Conservation (phyloP, 2,797 vertebrate species). For the Microchirus variegatus region DNA sequence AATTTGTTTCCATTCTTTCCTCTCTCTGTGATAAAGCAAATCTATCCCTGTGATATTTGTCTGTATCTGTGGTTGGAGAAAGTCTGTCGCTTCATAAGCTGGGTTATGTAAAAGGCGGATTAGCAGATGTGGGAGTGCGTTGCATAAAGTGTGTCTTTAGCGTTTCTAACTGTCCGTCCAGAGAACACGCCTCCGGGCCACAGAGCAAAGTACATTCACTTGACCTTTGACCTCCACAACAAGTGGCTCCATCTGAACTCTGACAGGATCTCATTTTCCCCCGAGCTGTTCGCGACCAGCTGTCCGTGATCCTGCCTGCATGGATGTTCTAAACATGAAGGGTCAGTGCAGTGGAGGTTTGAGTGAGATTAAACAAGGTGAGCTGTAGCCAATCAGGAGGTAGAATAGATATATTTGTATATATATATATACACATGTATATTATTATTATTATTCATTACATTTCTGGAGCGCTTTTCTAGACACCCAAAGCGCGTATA, state of each 20-base stretch:
- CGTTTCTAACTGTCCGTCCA: conserved; percentile 33
- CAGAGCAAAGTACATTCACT: conserved; percentile 24
- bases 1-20: background rate
- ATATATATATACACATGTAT: too few relatives aligned
- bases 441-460: too few relatives aligned
- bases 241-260: conserved; percentile 26
- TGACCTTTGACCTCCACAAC: conserved; percentile 35
- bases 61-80: background rate
- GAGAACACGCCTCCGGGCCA: conserved; percentile 22
- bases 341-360: too few relatives aligned
- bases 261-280: conserved; percentile 36
- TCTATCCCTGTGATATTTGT: conserved; percentile 15
- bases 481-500: too few relatives aligned
- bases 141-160: conserved; percentile 53
- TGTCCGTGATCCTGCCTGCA: background rate
- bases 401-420: too few relatives aligned
- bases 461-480: too few relatives aligned
- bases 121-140: conserved; percentile 30
- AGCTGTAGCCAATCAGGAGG: too few relatives aligned
- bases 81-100: conserved; percentile 56
- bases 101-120: conserved; percentile 69
- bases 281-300: background rate
- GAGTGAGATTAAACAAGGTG: too few relatives aligned
- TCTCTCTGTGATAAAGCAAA: background rate
- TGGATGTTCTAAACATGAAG: too few relatives aligned